Base-by-base conservation (phyloP, 2,113 vertebrate species). In the Potamarius usumacintae region DNA sequence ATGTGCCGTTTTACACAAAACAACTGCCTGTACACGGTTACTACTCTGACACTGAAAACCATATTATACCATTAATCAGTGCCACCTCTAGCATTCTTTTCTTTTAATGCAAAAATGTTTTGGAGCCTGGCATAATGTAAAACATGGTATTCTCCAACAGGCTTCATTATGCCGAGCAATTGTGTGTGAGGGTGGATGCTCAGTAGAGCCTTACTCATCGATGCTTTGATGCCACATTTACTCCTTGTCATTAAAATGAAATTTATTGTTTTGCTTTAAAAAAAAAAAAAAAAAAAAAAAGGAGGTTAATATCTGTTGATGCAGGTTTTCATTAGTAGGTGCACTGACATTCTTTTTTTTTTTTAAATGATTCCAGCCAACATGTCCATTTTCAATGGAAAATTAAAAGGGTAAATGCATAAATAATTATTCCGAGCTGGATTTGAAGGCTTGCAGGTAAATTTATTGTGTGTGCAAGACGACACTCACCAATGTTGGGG, bases 401-500 rank as follows among this genome's bases (percentile, higher is more conserved):
- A 69, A 72, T 42, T 7, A 48, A 55, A 30, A 10, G 25, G 4
- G 6, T 30, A 55, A 30, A 80, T 17, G 52, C 27, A 80, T 60
- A n/a, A 27, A 14, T n/a, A 15, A 78, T 78, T 78, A 55, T 55
- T 55, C 76, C 0, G 22, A 7, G 25, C 12, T 78, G 76, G 76
- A 78, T 55, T 62, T 82, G 2, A 62, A 42, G 6, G n/a, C 65
- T 14, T 77, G 84, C 60, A 30, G 20, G 60, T 7, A 25, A 6
- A 53, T n/a, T 8, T 55, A 58, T 25, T 53, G 18, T 25, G 58
- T n/a, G 57, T 57, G 25, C 42, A 34, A 57, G 18, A 17, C 0
- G 0, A 50, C 5, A 82, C 87, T 87, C 42, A 90, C 89, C 89
- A 9, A 90, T 90, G 82, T 90, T 90, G 10, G 89, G 15, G 83